Conservation (phyloP, 2,797 vertebrate genomes). For the Nannoperca obscura region DNA sequence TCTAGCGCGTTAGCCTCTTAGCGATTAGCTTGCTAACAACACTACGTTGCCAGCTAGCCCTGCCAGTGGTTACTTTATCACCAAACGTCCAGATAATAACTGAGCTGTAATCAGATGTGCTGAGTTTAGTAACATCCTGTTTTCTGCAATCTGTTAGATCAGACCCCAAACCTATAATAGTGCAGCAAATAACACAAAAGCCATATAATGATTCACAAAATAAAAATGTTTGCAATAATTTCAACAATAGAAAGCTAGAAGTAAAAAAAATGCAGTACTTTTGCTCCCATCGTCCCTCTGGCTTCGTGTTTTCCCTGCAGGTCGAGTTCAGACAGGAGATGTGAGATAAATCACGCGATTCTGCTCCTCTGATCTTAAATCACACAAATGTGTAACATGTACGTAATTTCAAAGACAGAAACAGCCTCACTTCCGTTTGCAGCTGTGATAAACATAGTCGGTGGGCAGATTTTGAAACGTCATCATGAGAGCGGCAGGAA, state of each 20-base stretch:
- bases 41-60: background rate
- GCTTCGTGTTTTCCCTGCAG: background rate
- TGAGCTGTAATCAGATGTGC: background rate
- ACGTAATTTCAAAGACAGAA: no score
- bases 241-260: conserved; percentile 13
- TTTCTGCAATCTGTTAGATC: background rate
- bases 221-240: conserved; percentile 34
- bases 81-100: no score
- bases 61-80: background rate
- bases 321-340: no score
- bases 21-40: background rate
- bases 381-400: no score
- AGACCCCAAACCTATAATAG: background rate
- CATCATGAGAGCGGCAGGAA: no score
- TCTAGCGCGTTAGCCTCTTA: background rate
- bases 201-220: conserved; percentile 29
- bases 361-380: no score
- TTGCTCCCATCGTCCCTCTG: background rate
- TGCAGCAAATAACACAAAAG: conserved; percentile 4
- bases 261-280: background rate
- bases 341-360: no score
- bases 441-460: no score
- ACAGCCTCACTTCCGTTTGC: no score
- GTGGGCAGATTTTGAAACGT: no score
- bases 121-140: background rate